Conservation (phyloP, 2,113 vertebrate genomes). For the Ariopsis seemanni region DNA sequence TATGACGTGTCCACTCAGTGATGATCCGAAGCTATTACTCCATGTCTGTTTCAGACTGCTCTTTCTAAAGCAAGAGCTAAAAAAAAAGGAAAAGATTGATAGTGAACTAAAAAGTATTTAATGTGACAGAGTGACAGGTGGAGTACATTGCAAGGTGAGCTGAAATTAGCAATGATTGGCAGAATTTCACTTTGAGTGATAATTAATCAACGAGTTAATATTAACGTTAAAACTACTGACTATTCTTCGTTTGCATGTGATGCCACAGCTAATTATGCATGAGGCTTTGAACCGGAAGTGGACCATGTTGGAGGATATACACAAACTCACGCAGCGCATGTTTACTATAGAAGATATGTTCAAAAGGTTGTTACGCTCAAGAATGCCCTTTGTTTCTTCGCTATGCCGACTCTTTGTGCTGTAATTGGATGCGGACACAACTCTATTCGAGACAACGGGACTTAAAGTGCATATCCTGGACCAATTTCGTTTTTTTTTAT, state of each 20-base stretch:
- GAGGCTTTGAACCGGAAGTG: too few species aligned
- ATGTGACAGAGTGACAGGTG: conserved; percentile 7
- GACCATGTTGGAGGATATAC: too few species aligned
- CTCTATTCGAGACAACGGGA: too few species aligned
- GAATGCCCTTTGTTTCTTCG: too few species aligned
- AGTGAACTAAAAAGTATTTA: not conserved
- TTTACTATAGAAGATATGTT: too few species aligned
- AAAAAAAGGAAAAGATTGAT: not conserved
- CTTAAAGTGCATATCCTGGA: too few species aligned
- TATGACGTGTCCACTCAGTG: conserved; percentile 17
- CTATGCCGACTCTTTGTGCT: too few species aligned
- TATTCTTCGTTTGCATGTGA: not conserved
- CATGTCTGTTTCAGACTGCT: not conserved
- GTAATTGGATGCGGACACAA: too few species aligned
- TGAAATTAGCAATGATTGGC: not conserved
- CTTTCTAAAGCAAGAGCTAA: not conserved
- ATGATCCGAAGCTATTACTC: conserved; percentile 8
- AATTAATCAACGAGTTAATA: not conserved
- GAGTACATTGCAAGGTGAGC: not conserved
- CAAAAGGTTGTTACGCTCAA: too few species aligned
- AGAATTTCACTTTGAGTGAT: not conserved
- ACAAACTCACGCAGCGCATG: too few species aligned
- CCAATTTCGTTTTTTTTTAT: too few species aligned
- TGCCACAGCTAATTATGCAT: too few species aligned
- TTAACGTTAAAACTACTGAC: not conserved